Conservation (phyloP, 2,113 vertebrate species). For the human region GRCh38 chr15:82911001-82911500, state of each 20-base stretch:
- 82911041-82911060: neutral
- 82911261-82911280: neutral
- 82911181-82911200: neutral
- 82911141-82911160: neutral
- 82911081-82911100: neutral
- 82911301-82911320: neutral
- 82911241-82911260: neutral
- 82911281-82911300: neutral
- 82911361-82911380: neutral
- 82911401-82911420: neutral
- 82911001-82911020: neutral
- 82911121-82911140: neutral
- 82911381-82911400: neutral
- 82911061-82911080: neutral
- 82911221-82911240: neutral
- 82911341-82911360: neutral
- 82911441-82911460: neutral
- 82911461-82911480: constrained; percentile 37
- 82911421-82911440: neutral
- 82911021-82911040: neutral
- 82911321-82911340: neutral
- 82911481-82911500: constrained; percentile 34
- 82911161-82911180: neutral
- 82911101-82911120: neutral
- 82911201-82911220: neutral